Conservation (phyloP, 2,888 invertebrate species). For the Xestobium rufovillosum region DNA sequence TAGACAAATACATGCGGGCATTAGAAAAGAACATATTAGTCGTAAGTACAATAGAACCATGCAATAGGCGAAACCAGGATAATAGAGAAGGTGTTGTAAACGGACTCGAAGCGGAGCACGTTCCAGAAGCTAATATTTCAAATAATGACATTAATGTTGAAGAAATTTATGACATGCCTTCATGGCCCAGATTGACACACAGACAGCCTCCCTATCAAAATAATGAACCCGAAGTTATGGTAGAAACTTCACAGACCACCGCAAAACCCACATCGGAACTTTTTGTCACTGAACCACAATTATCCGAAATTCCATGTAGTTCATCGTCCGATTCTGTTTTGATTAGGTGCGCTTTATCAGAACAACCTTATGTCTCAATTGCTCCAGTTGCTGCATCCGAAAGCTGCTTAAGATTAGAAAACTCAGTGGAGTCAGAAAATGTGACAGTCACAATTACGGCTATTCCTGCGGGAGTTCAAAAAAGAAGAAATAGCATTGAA, state of each 20-base stretch:
- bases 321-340: neutral
- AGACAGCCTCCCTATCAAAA: slow-evolving; percentile 9
- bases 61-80: slow-evolving; percentile 56
- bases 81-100: slow-evolving; percentile 60
- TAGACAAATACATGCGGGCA: slow-evolving; percentile 95
- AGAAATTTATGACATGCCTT: slow-evolving; percentile 49
- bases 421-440: slow-evolving; percentile 8
- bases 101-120: slow-evolving; percentile 51
- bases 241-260: slow-evolving; percentile 7
- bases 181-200: slow-evolving; percentile 26
- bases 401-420: slow-evolving; percentile 9
- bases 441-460: slow-evolving; percentile 27
- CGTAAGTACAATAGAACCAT: slow-evolving; percentile 68
- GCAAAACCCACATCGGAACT: neutral
- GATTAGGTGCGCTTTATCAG: neutral
- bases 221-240: neutral
- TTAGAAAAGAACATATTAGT: slow-evolving; percentile 92
- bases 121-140: slow-evolving; percentile 44
- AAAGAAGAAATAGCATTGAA: slow-evolving; percentile 32
- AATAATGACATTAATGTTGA: slow-evolving; percentile 51
- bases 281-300: neutral
- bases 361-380: slow-evolving; percentile 31
- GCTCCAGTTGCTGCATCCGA: slow-evolving; percentile 9
- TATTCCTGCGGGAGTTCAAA: slow-evolving; percentile 33
- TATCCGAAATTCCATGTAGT: slow-evolving; percentile 1